Evolutionary conservation across 1,140 invertebrate species (phyloP).

Genomic region (Diorhabda sublineata): DNA sequence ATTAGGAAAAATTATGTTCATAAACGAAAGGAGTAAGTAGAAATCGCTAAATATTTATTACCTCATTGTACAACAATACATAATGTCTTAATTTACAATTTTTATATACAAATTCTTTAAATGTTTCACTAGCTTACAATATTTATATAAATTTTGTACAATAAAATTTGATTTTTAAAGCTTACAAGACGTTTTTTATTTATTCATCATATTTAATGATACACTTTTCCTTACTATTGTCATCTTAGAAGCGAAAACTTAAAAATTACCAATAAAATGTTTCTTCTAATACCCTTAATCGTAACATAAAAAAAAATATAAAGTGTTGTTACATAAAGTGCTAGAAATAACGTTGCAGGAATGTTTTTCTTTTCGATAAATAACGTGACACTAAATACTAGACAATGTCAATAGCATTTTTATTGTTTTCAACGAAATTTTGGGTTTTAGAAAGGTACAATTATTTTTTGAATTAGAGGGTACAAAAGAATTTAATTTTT

Average conservation of each 20-base stretch:
- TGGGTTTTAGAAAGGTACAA: too few species aligned
- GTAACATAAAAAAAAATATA: too few species aligned
- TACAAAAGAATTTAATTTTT: too few species aligned
- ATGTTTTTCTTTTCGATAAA: too few species aligned
- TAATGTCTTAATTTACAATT: slow-evolving; percentile 31
- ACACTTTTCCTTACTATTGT: not conserved
- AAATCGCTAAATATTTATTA: slow-evolving; percentile 42
- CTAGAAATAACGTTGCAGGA: too few species aligned
- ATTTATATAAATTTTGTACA: slow-evolving; percentile 32
- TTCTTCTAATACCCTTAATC: too few species aligned
- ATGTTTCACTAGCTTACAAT: slow-evolving; percentile 29
- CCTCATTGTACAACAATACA: slow-evolving; percentile 41
- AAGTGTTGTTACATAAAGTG: too few species aligned
- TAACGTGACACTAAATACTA: too few species aligned
- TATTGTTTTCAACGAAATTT: too few species aligned
- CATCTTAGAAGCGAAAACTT: not conserved
- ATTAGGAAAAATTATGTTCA: too few species aligned
- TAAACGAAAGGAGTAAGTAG: slow-evolving; percentile 18
- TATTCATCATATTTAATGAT: slow-evolving; percentile 8
- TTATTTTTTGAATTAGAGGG: too few species aligned
- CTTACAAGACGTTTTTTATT: slow-evolving; percentile 28
- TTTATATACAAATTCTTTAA: slow-evolving; percentile 30
- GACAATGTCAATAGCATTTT: too few species aligned
- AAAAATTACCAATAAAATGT: not conserved
- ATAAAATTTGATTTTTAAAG: slow-evolving; percentile 40